Evolutionary conservation across 2,888 invertebrate genomes (phyloP), one percentile per base, ranked within the genome.

Genomic region (Tachina grossa): DNA sequence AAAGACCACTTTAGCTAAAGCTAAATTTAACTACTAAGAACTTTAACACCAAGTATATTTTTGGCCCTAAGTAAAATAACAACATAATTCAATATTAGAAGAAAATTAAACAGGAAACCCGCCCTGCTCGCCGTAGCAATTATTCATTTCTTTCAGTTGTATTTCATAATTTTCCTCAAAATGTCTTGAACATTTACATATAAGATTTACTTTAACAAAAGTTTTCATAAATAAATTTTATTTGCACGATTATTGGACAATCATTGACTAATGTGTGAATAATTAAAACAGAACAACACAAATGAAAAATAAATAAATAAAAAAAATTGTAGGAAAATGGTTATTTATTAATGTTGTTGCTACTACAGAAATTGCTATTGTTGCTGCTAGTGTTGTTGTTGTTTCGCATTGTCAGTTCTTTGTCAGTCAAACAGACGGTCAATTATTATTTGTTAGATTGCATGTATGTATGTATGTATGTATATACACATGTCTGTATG

Each of bases 221-320:
- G 5, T 63, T 59, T 79, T 55, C 39, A 71, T 45, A 79, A 53
- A 71, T 53, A 79, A 71, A 71, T 4, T 53, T 63, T 19, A 55
- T 61, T 77, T 76, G 14, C n/a, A 19, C 59, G 22, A 49, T 57
- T 79, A 66, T 65, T 71, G 65, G 57, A 77, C 72, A 83, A 65
- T 71, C 49, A 77, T 66, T 76, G 76, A 8, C 66, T 72, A 85
- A 83, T 83, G 85, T 85, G 85, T 85, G 85, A 85, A 85, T 85
- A 85, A 85, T 85, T 83, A 85, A 85, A 85, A 76, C 55, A 80
- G 61, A 51, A 61, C 19, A 45, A 19, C 59, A 71, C 43, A 10
- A 55, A 79, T 8, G 45, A 41, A 53, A 43, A 31, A 71, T 8
- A 49, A 57, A 41, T 57, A 59, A 22, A 71, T 3, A 49, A 49